Evolutionary conservation across 2,888 invertebrate genomes (phyloP), one percentile per base, ranked within the genome.

Genomic region (Dynastes grantii): DNA sequence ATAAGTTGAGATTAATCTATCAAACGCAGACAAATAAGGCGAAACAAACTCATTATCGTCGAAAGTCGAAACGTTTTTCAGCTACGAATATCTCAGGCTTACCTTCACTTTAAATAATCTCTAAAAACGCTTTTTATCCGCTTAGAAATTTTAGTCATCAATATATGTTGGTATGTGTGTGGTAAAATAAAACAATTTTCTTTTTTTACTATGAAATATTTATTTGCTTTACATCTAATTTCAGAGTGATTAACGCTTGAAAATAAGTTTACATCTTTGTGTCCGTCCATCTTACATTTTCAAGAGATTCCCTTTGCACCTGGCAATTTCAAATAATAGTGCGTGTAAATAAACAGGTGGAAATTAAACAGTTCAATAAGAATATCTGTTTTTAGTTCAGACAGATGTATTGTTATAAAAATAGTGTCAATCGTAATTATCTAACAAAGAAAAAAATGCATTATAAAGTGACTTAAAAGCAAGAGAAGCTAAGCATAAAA

Each of bases 151-250:
- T 61, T 27, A 61, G 22, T 22, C 61, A 61, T 61, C 29, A 6
- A 16, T 61, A 6, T 3, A 45, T 45, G 45, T 45, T 45, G 45
- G 45, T 45, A 45, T 45, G 45, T 8, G 45, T 45, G 45, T 11
- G 45, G 45, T 45, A 61, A 22, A n/a, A 61, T 29, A 27, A 61
- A 61, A 61, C 13, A 61, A 61, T 29, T 27, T 61, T 61, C 27
- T 61, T 45, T 45, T 61, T 61, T 61, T 61, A 61, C 27, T 61
- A 61, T 27, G 22, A 27, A 22, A 53, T 11, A 61, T 61, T 61
- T 61, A 29, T 61, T 61, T 61, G 22, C 22, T 27, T 27, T 61
- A 61, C 27, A 27, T 27, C 61, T 61, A 61, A 61, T 27, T 55
- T 55, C 61, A 61, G 22, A 6, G 22, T 11, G 61, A 61, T 61